These are phyloP conservation scores for Orchestia grillus DNA, from an alignment of 1,140 invertebrate genomes.

Conservation along the genomic window DNA sequence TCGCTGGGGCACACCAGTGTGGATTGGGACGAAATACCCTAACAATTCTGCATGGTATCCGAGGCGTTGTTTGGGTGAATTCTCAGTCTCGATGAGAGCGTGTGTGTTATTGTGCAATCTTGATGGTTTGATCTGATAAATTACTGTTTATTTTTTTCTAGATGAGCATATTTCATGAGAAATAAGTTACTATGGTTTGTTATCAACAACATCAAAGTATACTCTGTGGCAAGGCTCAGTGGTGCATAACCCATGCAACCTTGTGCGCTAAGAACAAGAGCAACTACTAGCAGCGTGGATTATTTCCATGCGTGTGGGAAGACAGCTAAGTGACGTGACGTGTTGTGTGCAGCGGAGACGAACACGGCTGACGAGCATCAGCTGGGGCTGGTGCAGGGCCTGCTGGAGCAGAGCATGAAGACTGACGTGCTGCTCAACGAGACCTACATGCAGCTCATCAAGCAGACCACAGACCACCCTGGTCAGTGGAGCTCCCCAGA, in stretches of 20 bases:
- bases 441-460: slow-evolving; percentile 92
- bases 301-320: not conserved
- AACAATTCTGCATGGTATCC: too few species aligned
- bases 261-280: not conserved
- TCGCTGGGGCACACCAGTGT: too few species aligned
- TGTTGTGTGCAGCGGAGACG: slow-evolving; percentile 35
- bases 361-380: slow-evolving; percentile 82
- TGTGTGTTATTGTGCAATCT: too few species aligned
- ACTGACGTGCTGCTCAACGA: slow-evolving; percentile 90
- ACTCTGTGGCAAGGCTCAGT: not conserved
- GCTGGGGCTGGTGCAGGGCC: slow-evolving; percentile 86
- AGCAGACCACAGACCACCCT: slow-evolving; percentile 88
- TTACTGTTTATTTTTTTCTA: too few species aligned
- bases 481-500: slow-evolving; percentile 68
- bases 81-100: too few species aligned
- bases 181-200: too few species aligned
- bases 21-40: too few species aligned
- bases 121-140: too few species aligned
- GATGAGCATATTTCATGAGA: too few species aligned
- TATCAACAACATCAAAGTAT: too few species aligned
- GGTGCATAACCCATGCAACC: not conserved
- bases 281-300: not conserved
- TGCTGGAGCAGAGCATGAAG: slow-evolving; percentile 90
- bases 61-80: too few species aligned
- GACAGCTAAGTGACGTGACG: not conserved